Conservation (phyloP, 2,888 invertebrate species). For the Caradrina kadenii region DNA sequence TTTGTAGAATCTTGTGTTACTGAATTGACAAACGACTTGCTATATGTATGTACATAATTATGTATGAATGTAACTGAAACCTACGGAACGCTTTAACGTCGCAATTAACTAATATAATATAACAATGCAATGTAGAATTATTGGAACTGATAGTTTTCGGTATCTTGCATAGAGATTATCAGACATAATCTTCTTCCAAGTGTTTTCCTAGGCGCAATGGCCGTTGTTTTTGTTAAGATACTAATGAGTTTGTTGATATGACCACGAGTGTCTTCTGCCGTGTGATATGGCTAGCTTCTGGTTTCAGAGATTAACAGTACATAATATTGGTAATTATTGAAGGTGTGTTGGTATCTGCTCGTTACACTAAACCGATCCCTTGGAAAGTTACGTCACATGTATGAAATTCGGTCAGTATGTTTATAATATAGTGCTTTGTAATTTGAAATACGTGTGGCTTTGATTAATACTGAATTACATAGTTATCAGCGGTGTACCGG, state of each 20-base stretch:
- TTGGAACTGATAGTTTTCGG: conserved; percentile 21
- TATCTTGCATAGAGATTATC: conserved; percentile 33
- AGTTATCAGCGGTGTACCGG: conserved; percentile 21
- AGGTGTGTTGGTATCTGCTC: conserved; percentile 45
- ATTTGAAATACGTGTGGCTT: conserved; percentile 39
- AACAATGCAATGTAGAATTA: conserved; percentile 58
- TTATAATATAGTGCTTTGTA: conserved; percentile 19
- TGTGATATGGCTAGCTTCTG: conserved; percentile 16
- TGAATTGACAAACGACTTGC: background rate
- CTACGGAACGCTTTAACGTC: conserved; percentile 46
- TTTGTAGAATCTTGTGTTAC: conserved; percentile 7
- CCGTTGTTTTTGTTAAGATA: conserved; percentile 13
- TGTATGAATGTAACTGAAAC: conserved; percentile 24
- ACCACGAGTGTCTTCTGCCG: conserved; percentile 14
- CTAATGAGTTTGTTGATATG: conserved; percentile 19
- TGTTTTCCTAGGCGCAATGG: conserved; percentile 17
- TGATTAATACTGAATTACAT: conserved; percentile 13
- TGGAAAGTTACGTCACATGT: conserved; percentile 7
- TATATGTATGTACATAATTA: conserved; percentile 7
- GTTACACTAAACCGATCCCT: conserved; percentile 18
- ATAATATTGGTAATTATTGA: conserved; percentile 41
- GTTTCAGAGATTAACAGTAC: conserved; percentile 47
- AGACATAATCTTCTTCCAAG: conserved; percentile 29
- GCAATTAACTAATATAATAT: conserved; percentile 42
- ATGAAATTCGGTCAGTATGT: conserved; percentile 21